A percentile compares a stretch with the other conserved stretches of the same genome.
These are phyloP conservation scores for Nymphalis urticae DNA, from an alignment of 2,888 invertebrate genomes.

Conservation along the genomic window DNA sequence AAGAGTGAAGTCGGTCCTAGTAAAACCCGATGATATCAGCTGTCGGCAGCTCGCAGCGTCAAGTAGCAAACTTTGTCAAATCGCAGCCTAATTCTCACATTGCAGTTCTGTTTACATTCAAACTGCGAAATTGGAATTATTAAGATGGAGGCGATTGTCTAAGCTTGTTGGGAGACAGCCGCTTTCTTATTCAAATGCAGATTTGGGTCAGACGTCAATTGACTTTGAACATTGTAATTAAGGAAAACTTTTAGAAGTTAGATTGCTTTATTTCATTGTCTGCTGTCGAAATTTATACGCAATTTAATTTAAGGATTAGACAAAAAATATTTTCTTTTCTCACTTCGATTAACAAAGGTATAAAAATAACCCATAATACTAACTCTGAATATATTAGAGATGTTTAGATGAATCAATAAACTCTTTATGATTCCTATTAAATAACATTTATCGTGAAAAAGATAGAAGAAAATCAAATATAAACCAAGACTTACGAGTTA, in stretches of 20 bases:
- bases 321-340: not conserved
- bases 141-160: conserved; percentile 74
- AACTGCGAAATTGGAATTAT: conserved; percentile 72
- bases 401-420: not conserved
- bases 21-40: conserved; percentile 10
- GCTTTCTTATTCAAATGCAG: conserved; percentile 71
- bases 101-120: conserved; percentile 72
- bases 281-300: conserved; percentile 16
- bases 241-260: conserved; percentile 60
- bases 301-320: not conserved
- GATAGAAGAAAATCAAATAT: no score
- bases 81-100: conserved; percentile 62
- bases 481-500: no score
- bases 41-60: conserved; percentile 40
- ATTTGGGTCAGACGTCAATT: conserved; percentile 75
- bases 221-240: conserved; percentile 71
- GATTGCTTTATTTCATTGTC: conserved; percentile 55
- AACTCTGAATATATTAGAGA: no score
- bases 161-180: conserved; percentile 66
- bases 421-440: not conserved
- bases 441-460: no score
- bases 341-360: not conserved
- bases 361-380: not conserved
- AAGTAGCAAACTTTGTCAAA: conserved; percentile 66
- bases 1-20: not conserved